Conservation (phyloP, 1,140 invertebrate species). For the Apis laboriosa region DNA sequence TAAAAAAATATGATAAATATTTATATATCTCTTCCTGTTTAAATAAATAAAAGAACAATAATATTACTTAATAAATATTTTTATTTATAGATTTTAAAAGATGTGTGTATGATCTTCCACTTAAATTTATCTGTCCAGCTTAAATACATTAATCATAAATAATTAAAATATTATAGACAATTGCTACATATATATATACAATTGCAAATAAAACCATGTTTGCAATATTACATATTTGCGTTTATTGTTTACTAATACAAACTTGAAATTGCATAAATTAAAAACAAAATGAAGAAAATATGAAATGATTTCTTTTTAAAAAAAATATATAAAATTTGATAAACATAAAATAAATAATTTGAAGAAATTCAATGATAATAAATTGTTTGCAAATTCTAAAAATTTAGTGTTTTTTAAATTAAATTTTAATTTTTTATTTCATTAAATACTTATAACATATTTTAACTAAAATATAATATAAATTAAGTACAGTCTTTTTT, state of each 20-base stretch:
- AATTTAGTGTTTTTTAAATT: neutral
- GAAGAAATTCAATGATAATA: neutral
- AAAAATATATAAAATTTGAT: constrained; percentile 42
- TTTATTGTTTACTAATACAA: neutral
- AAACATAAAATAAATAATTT: neutral
- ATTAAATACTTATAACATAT: neutral
- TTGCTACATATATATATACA: constrained; percentile 48
- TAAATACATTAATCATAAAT: constrained; percentile 49
- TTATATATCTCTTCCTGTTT: neutral
- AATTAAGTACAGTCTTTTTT: neutral
- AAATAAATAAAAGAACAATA: constrained; percentile 10
- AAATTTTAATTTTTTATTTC: neutral
- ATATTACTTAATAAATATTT: constrained; percentile 46
- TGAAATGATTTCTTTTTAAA: constrained; percentile 37
- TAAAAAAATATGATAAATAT: neutral
- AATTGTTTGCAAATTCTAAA: neutral
- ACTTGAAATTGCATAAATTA: constrained; percentile 8
- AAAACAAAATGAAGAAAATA: constrained; percentile 55
- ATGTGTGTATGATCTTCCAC: constrained; percentile 45
- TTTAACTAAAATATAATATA: neutral
- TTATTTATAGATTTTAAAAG: constrained; percentile 49
- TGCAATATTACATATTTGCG: constrained; percentile 26
- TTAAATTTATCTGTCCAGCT: constrained; percentile 44
- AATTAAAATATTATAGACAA: constrained; percentile 49
- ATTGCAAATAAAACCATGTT: constrained; percentile 36